Base-by-base conservation (phyloP, 2,113 vertebrate species). In the Trichechus manatus region DNA sequence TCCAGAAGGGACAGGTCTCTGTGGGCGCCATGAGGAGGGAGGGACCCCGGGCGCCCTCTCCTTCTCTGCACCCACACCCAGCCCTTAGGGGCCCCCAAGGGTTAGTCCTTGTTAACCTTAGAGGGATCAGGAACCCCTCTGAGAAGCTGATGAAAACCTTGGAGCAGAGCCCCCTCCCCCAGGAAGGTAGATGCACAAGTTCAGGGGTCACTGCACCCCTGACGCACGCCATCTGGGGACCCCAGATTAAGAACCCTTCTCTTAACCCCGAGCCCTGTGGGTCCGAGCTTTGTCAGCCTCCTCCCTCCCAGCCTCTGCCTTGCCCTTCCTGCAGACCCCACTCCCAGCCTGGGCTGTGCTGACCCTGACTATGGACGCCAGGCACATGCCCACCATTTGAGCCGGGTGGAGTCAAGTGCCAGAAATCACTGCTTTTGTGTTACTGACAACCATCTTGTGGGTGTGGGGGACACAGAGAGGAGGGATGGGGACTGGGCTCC, bases 11-110 rank as follows among this genome's bases (percentile, higher is more conserved):
- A 6, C 47, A 33, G 82, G 42, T 15, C 53, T 82, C 64, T 31
- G 11, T 9, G 0, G 1, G 31, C 13, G 31, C 47, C 11, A 0
- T 2, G 5, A 85, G 63, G 79, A 31, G 19, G 4, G 6, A 33
- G 53, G 42, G 44, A 25, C 36, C 70, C 33, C 14, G 13, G 33
- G 23, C 36, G 1, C 20, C 42, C n/a, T 9, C 0, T 50, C 13
- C 39, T 15, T 20, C 27, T 5, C 61, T 5, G 13, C 47, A 17
- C 36, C 84, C 56, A 44, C 17, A 59, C 22, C 39, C 8, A 70
- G 13, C 31, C 29, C 25, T 77, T 42, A 31, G 39, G 59, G 59
- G 19, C 59, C 59, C 22, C 59, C 59, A 61, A 23, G 2, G 6
- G 19, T 85, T 36, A 29, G 50, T n/a, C 15, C 1, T 80, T 17